These are phyloP conservation scores for Sterrhoptilus dennistouni DNA, from an alignment of 2,113 vertebrate genomes.

Conservation along the genomic window DNA sequence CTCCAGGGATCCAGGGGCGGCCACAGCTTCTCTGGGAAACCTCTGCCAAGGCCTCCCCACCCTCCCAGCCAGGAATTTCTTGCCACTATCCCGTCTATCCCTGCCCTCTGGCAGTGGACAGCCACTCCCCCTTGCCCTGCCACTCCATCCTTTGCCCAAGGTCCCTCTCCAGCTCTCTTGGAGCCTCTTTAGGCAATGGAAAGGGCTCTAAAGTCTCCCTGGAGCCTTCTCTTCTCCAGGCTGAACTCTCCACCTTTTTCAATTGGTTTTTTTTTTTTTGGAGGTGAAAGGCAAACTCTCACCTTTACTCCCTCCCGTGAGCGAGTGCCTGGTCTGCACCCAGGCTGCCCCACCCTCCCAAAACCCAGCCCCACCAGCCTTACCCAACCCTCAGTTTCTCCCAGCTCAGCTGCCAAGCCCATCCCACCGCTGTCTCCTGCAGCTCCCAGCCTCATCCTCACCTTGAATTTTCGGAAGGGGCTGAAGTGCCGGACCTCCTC, in stretches of 20 bases:
- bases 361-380: background rate
- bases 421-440: background rate
- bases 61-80: background rate
- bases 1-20: background rate
- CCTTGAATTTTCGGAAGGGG: slow-evolving; percentile 92
- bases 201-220: background rate
- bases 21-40: background rate
- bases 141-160: background rate
- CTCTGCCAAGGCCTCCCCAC: background rate
- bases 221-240: background rate
- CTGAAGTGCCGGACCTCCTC: slow-evolving; percentile 93
- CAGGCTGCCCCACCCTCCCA: background rate
- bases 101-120: background rate
- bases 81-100: too few relatives aligned
- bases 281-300: background rate
- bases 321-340: background rate
- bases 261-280: too few relatives aligned
- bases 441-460: slow-evolving; percentile 15
- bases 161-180: background rate
- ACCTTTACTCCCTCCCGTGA: background rate
- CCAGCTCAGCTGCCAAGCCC: background rate
- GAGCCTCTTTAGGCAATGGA: background rate
- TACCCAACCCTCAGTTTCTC: background rate
- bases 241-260: background rate
- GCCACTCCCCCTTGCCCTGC: background rate